phyloP scores from a whole-genome alignment of 2,888 invertebrate species.

The Chrysolina haemoptera region DNA sequence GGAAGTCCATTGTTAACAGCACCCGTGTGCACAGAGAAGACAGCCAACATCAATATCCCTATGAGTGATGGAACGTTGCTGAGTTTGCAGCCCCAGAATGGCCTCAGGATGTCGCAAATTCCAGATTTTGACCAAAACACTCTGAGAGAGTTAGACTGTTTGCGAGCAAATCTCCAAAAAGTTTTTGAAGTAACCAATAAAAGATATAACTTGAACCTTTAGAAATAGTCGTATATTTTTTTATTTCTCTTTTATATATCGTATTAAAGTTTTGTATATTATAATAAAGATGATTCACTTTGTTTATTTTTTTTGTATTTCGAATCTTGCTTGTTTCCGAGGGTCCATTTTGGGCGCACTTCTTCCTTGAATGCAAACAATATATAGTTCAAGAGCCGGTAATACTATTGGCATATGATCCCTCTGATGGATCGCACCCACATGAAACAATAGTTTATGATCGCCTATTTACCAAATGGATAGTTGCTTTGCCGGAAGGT shows the following conservation, averaged over 20 bases:
- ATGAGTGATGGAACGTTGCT: slow-evolving; percentile 76
- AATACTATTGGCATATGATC: too few relatives aligned
- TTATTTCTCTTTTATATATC: background rate
- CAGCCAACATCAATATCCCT: slow-evolving; percentile 79
- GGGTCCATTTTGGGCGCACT: too few relatives aligned
- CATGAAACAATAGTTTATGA: too few relatives aligned
- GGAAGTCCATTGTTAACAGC: slow-evolving; percentile 79
- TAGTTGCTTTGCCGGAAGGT: too few relatives aligned
- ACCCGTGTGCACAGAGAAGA: slow-evolving; percentile 69
- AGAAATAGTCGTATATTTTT: slow-evolving; percentile 3
- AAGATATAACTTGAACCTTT: slow-evolving; percentile 8
- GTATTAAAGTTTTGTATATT: background rate
- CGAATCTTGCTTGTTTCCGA: too few relatives aligned
- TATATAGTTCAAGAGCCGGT: too few relatives aligned
- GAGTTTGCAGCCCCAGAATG: slow-evolving; percentile 75
- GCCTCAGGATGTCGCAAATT: slow-evolving; percentile 68
- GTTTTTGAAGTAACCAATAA: slow-evolving; percentile 28
- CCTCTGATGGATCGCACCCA: too few relatives aligned
- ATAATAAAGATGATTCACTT: background rate
- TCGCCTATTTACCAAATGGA: too few relatives aligned
- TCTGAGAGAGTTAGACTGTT: slow-evolving; percentile 67
- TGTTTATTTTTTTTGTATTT: background rate
- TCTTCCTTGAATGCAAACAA: too few relatives aligned
- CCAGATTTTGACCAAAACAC: slow-evolving; percentile 69
- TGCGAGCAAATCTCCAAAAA: slow-evolving; percentile 30